Conservation (phyloP, 2,797 vertebrate genomes). For the Morelia viridis region DNA sequence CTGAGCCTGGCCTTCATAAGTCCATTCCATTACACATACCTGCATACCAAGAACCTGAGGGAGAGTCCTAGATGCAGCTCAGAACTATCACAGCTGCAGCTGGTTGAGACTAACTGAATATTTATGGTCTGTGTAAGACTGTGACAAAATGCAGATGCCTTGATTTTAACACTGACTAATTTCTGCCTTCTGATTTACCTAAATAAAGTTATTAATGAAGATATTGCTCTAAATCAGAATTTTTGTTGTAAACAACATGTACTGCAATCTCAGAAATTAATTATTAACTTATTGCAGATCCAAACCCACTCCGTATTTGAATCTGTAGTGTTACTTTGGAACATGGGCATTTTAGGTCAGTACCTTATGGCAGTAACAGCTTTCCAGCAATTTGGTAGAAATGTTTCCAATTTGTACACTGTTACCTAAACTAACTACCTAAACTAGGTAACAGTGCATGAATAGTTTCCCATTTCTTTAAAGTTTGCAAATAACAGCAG, state of each 20-base stretch:
- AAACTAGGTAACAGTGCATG: not conserved
- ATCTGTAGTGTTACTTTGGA: no score
- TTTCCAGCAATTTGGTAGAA: not conserved
- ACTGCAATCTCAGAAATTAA: not conserved
- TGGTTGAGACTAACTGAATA: not conserved
- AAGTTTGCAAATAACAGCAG: not conserved
- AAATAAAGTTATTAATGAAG: not conserved
- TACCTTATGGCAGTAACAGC: not conserved
- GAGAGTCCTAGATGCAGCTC: not conserved
- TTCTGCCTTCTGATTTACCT: not conserved
- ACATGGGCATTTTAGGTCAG: not conserved
- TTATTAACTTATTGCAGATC: no score
- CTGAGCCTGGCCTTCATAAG: no score
- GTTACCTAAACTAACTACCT: not conserved
- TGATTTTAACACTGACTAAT: not conserved
- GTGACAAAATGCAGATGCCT: not conserved
- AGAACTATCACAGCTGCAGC: not conserved
- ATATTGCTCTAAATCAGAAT: not conserved
- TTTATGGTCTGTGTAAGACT: not conserved
- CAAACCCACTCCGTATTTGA: no score
- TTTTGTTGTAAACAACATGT: not conserved
- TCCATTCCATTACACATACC: not conserved
- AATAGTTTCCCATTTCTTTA: not conserved
- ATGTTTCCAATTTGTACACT: not conserved
- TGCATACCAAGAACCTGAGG: not conserved